These are phyloP conservation scores for Semaprochilodus insignis DNA, from an alignment of 2,797 vertebrate species.

Conservation along the genomic window DNA sequence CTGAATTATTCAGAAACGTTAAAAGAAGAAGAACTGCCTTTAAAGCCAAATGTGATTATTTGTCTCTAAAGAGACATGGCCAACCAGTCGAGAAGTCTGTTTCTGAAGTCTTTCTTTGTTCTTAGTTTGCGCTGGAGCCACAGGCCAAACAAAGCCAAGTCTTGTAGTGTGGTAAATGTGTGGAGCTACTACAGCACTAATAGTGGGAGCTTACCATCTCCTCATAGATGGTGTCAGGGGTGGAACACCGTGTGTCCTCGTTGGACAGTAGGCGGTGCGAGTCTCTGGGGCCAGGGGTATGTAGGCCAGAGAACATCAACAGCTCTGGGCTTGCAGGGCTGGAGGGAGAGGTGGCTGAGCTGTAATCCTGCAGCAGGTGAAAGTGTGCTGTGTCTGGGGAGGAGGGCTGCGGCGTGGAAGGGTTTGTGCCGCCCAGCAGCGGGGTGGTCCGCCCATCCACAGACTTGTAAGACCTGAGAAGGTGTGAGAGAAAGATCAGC, in stretches of 20 bases:
- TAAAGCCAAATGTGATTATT: too few relatives aligned
- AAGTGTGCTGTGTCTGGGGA: conserved; percentile 84
- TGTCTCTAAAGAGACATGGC: too few relatives aligned
- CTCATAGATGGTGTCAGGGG: conserved; percentile 82
- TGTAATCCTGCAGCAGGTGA: conserved; percentile 78
- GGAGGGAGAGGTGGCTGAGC: conserved; percentile 79
- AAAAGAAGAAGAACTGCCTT: too few relatives aligned
- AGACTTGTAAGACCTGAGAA: conserved; percentile 84
- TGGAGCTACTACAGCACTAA: neutral
- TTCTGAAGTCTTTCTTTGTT: neutral
- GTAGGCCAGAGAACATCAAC: conserved; percentile 73
- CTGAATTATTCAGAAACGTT: too few relatives aligned
- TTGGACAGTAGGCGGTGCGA: conserved; percentile 78
- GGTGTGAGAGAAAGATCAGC: neutral
- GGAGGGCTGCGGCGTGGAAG: conserved; percentile 83
- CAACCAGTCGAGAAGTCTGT: too few relatives aligned
- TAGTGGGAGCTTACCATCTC: conserved; percentile 76
- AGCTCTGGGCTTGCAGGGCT: conserved; percentile 87
- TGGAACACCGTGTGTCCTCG: conserved; percentile 87
- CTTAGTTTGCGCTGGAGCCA: too few relatives aligned
- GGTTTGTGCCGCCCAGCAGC: conserved; percentile 80
- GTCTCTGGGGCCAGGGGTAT: conserved; percentile 81
- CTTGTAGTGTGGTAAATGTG: neutral
- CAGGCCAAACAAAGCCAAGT: too few relatives aligned
- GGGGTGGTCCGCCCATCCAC: conserved; percentile 84